Percentiles rank a stretch among this genome's conserved stretches.
phyloP scores from a whole-genome alignment of 2,113 vertebrate genomes.

The Eurystomus gularis region DNA sequence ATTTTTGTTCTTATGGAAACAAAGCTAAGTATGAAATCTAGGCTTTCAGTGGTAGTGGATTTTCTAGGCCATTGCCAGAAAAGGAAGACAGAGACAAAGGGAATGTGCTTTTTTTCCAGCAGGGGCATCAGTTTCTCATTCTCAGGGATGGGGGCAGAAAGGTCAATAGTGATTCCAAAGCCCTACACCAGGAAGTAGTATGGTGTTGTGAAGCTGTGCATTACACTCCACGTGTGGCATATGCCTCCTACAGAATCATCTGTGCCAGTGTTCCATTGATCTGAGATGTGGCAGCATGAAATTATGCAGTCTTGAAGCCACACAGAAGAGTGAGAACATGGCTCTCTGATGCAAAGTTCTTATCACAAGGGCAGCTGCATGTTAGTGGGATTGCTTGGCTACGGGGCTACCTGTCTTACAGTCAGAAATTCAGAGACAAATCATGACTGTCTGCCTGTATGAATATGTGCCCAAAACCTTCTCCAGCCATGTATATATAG shows the following conservation, averaged over 20 bases:
- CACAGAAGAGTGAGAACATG: neutral
- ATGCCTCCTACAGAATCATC: neutral
- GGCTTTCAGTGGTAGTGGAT: neutral
- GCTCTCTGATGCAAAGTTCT: neutral
- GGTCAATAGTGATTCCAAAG: neutral
- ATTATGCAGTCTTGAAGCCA: neutral
- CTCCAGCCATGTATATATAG: neutral
- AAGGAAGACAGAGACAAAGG: neutral
- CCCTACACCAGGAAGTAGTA: too few species aligned
- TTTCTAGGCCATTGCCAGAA: neutral
- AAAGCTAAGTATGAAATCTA: neutral
- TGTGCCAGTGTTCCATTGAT: neutral
- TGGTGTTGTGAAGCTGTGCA: accelerated
- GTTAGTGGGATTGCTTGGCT: neutral
- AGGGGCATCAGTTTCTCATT: neutral
- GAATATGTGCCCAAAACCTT: neutral
- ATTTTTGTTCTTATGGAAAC: neutral
- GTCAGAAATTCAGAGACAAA: neutral
- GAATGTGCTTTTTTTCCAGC: neutral
- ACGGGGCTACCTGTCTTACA: neutral
- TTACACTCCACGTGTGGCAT: accelerated
- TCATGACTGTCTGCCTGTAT: neutral
- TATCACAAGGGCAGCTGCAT: neutral
- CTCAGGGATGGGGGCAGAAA: neutral
- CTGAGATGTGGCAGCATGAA: neutral